Conservation (phyloP, 2,113 vertebrate genomes). For the Saiga tatarica region DNA sequence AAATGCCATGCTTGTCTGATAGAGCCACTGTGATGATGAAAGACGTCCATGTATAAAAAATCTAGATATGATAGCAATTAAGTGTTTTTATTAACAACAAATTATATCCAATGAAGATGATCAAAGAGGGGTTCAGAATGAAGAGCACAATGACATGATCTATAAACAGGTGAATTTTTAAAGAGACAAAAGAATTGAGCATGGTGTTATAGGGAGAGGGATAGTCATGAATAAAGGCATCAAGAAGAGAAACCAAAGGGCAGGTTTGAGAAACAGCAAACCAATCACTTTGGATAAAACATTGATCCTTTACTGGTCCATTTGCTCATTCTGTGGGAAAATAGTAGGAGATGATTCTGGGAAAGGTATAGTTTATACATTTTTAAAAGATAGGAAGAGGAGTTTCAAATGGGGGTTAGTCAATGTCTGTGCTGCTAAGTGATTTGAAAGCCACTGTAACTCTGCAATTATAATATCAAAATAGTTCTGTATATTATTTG, state of each 20-base stretch:
- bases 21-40: not conserved
- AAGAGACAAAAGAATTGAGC: not conserved
- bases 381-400: not conserved
- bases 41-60: not conserved
- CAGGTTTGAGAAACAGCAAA: not conserved
- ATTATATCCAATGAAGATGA: not conserved
- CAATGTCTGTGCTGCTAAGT: not conserved
- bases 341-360: not conserved
- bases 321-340: not conserved
- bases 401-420: not conserved
- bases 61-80: not conserved
- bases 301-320: not conserved
- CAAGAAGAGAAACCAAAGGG: not conserved
- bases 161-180: not conserved
- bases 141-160: not conserved
- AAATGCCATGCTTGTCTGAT: fast-evolving
- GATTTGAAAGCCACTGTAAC: not conserved
- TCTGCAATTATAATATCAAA: not conserved
- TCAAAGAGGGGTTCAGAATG: not conserved
- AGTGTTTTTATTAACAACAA: not conserved
- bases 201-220: fast-evolving
- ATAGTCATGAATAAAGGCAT: not conserved
- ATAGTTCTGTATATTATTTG: not conserved
- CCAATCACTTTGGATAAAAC: not conserved
- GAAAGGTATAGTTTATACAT: not conserved